Evolutionary conservation across 2,888 invertebrate genomes (phyloP).

Genomic region (Dione vanillae): DNA sequence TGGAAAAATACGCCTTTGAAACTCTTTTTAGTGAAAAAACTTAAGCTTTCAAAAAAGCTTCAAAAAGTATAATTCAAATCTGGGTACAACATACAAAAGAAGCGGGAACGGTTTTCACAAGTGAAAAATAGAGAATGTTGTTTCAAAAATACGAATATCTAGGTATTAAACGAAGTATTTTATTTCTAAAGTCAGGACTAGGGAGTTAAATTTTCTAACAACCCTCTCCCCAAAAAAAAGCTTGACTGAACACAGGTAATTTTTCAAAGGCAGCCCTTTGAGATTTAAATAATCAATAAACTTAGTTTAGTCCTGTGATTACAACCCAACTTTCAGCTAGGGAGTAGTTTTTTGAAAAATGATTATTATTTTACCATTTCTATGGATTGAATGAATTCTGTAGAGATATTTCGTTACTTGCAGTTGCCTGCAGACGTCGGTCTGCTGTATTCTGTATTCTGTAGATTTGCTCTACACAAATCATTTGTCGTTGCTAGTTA

Average conservation of each 20-base stretch:
- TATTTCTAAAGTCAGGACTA: constrained; percentile 41
- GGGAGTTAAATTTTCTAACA: constrained; percentile 42
- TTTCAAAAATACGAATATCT: constrained; percentile 33
- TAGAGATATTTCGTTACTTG: neutral
- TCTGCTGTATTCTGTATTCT: neutral
- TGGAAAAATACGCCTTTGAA: constrained; percentile 21
- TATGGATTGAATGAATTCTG: constrained; percentile 6
- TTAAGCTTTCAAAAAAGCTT: constrained; percentile 13
- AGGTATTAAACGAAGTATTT: constrained; percentile 38
- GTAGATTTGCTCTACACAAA: constrained; percentile 1
- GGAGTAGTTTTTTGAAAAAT: constrained; percentile 31
- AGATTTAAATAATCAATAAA: constrained; percentile 45
- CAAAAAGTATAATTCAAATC: constrained; percentile 27
- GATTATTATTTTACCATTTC: constrained; percentile 31
- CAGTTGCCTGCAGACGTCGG: constrained; percentile 5
- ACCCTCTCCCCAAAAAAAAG: constrained; percentile 42
- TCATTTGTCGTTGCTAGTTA: constrained; percentile 20
- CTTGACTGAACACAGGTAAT: constrained; percentile 45
- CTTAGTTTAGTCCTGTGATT: constrained; percentile 43
- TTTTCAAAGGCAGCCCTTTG: constrained; percentile 43
- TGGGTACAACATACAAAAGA: constrained; percentile 22
- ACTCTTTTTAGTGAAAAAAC: constrained; percentile 19
- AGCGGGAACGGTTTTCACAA: constrained; percentile 18
- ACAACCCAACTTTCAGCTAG: constrained; percentile 36
- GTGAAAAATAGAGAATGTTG: constrained; percentile 31